A percentile compares a stretch with the other conserved stretches of the same genome.
These are phyloP conservation scores for Agapornis canus DNA, from an alignment of 2,797 vertebrate genomes.

Conservation along the genomic window DNA sequence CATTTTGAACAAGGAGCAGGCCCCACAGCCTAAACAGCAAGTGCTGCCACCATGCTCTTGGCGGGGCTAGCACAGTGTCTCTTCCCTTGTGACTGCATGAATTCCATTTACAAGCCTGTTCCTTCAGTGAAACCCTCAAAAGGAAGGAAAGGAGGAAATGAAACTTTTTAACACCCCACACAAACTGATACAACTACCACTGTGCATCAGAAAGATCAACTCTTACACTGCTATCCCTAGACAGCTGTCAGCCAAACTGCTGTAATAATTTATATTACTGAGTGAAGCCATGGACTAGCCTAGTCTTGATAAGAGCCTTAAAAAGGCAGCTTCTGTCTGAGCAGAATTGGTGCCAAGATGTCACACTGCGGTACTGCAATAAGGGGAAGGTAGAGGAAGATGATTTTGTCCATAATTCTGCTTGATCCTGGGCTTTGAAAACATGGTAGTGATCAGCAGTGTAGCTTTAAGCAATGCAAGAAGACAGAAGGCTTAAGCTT, in stretches of 20 bases:
- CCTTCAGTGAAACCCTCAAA: neutral
- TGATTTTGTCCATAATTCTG: neutral
- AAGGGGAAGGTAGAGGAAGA: neutral
- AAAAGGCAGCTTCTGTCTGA: neutral
- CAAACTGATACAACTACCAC: neutral
- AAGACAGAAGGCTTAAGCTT: neutral
- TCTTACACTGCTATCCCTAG: neutral
- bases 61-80: accelerated
- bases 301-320: neutral
- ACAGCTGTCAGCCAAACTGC: neutral
- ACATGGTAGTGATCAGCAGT: neutral
- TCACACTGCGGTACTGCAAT: neutral
- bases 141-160: neutral
- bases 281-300: neutral
- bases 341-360: neutral
- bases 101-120: neutral
- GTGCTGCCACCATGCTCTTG: neutral
- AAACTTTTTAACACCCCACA: neutral
- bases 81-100: neutral
- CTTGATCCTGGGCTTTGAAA: neutral
- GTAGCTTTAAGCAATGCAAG: neutral
- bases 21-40: accelerated
- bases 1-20: neutral
- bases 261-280: neutral
- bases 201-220: neutral